Base-by-base conservation (phyloP, 2,888 invertebrate genomes). In the Lydus trimaculatus region DNA sequence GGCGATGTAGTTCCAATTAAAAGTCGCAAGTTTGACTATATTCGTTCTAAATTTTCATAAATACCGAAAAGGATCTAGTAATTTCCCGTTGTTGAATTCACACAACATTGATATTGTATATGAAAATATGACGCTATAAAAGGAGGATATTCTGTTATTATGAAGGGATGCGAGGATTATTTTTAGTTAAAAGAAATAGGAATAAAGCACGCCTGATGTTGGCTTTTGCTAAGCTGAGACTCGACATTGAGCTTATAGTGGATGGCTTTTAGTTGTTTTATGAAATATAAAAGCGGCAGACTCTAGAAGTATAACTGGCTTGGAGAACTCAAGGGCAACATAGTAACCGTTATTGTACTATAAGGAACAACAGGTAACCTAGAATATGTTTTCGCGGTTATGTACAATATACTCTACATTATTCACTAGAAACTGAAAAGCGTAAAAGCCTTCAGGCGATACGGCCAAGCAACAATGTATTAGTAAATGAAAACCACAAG, bases 391-490 rank as follows among this genome's bases (percentile, higher is more conserved):
- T 65, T 65, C 65, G 63, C 63, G 63, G 52, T 69, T 63, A 63
- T 65, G 65, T 58, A 69, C 31, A 33, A 36, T 33, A 61, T 60
- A 69, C 48, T 65, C 65, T 69, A 65, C 69, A 69, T 69, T 65
- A 69, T 69, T 69, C 65, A 69, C 65, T 69, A 65, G 33, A 48
- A 59, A 65, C 65, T 65, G 69, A 65, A 69, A 65, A 69, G 61
- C 58, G 58, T 68, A 68, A 68, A 64, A 59, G 65, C 56, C 69
- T 63, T 59, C 43, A n/a, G 65, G 69, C 69, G 13, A 31, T 23
- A 7, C 11, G 52, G 36, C 60, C 20, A 65, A 31, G 58, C 20
- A 59, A 48, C 64, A 68, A 68, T 58, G 61, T 65, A 65, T 59
- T 43, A 65, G 64, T 63, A 63, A 69, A 69, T 65, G 59, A 68